Conservation (phyloP, 2,797 vertebrate species). For the Epinephelus malabaricus region DNA sequence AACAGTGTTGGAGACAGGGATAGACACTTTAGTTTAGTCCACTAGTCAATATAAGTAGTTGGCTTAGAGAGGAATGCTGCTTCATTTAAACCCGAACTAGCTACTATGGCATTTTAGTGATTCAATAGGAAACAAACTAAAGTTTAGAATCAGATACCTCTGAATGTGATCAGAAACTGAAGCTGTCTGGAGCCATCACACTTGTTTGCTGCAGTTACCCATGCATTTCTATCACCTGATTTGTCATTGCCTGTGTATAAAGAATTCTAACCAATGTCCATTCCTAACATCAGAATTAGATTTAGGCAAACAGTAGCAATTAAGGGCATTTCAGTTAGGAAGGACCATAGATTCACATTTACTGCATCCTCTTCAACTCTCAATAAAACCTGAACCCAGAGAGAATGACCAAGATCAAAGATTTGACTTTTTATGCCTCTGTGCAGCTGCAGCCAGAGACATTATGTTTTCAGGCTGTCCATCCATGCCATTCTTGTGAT, state of each 20-base stretch:
- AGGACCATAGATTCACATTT: neutral
- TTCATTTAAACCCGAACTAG: slow-evolving; percentile 12
- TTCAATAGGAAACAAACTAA: neutral
- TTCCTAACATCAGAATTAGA: neutral
- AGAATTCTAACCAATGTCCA: neutral
- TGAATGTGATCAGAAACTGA: neutral
- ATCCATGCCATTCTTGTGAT: too few species aligned
- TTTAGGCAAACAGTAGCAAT: neutral
- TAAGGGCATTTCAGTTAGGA: neutral
- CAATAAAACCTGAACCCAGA: neutral
- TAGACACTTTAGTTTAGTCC: neutral
- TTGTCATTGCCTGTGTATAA: neutral
- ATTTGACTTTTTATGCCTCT: neutral
- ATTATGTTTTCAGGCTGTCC: too few species aligned
- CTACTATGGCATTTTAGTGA: neutral
- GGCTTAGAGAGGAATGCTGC: neutral
- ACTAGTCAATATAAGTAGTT: slow-evolving; percentile 1
- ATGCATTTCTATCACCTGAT: neutral
- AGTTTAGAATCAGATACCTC: neutral
- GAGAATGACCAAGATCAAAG: neutral
- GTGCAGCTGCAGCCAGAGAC: neutral
- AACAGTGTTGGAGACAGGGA: slow-evolving; percentile 5
- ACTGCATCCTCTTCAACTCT: neutral
- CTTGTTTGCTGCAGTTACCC: neutral
- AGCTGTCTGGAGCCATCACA: neutral